phyloP scores from a whole-genome alignment of 2,113 vertebrate genomes.

The Erythrocebus patas region DNA sequence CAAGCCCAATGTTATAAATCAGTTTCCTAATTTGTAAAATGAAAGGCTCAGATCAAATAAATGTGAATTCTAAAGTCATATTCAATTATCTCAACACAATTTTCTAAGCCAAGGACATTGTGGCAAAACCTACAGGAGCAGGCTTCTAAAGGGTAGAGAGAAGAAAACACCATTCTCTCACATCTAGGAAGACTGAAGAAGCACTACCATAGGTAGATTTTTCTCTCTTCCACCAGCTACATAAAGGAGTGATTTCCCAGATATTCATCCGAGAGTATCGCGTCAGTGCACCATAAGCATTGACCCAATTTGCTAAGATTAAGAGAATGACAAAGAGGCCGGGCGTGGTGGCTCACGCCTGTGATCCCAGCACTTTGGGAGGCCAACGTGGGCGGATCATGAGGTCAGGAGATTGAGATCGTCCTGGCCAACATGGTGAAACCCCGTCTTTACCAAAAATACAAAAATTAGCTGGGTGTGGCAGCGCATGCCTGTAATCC shows the following conservation, averaged over 20 bases:
- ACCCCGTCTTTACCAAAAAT: no score
- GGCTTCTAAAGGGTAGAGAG: neutral
- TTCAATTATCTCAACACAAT: neutral
- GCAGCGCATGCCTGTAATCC: no score
- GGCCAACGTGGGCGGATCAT: no score
- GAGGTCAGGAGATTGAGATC: no score
- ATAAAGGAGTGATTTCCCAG: neutral
- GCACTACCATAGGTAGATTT: neutral
- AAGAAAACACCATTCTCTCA: neutral
- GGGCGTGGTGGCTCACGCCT: no score
- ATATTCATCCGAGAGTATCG: neutral
- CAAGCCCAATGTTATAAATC: neutral
- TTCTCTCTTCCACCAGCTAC: neutral
- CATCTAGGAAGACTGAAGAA: neutral
- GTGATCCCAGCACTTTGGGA: no score
- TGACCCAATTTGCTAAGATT: neutral
- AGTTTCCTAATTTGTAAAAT: conserved; percentile 10
- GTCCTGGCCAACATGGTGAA: no score
- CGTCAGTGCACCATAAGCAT: neutral
- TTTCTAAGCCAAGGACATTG: neutral
- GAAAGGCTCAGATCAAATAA: neutral
- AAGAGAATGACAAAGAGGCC: neutral
- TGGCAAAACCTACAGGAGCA: neutral
- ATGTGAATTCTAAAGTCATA: conserved; percentile 24
- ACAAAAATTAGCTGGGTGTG: no score